Percentiles rank a stretch among this genome's conserved stretches.
phyloP scores from a whole-genome alignment of 1,140 invertebrate genomes.

The Apis cerana region DNA sequence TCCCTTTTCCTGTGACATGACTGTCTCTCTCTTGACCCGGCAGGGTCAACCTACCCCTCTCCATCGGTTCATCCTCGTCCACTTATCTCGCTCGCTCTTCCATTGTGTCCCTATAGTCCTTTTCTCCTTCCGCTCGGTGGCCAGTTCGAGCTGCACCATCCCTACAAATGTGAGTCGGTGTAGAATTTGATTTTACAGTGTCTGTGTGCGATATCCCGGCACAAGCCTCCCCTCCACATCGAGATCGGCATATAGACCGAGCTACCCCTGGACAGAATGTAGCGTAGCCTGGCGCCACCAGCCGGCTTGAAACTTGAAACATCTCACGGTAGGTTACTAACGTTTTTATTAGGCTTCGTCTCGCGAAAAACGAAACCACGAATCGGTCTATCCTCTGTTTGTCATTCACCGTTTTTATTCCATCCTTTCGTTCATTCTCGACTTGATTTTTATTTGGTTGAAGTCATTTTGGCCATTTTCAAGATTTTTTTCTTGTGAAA shows the following conservation, averaged over 20 bases:
- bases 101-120: background rate
- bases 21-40: slow-evolving; percentile 33
- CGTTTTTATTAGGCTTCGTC: slow-evolving; percentile 53
- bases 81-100: background rate
- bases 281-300: slow-evolving; percentile 65
- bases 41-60: slow-evolving; percentile 51
- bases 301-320: slow-evolving; percentile 49
- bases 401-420: background rate
- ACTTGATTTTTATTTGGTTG: too few relatives aligned
- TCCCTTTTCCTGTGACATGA: background rate
- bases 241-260: slow-evolving; percentile 25
- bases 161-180: slow-evolving; percentile 14
- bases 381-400: background rate
- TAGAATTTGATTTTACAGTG: slow-evolving; percentile 56
- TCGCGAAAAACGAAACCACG: slow-evolving; percentile 22
- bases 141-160: slow-evolving; percentile 38
- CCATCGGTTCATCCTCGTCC: background rate
- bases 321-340: slow-evolving; percentile 43
- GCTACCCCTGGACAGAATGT: slow-evolving; percentile 58
- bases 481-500: fast-evolving
- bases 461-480: background rate
- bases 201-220: slow-evolving; percentile 54
- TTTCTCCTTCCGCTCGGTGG: slow-evolving; percentile 24
- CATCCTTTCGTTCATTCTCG: background rate
- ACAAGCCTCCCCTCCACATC: slow-evolving; percentile 44